A percentile compares a stretch with the other conserved stretches of the same genome.
Evolutionary conservation across 2,888 invertebrate genomes (phyloP).

Genomic region (Andricus quercusramuli): DNA sequence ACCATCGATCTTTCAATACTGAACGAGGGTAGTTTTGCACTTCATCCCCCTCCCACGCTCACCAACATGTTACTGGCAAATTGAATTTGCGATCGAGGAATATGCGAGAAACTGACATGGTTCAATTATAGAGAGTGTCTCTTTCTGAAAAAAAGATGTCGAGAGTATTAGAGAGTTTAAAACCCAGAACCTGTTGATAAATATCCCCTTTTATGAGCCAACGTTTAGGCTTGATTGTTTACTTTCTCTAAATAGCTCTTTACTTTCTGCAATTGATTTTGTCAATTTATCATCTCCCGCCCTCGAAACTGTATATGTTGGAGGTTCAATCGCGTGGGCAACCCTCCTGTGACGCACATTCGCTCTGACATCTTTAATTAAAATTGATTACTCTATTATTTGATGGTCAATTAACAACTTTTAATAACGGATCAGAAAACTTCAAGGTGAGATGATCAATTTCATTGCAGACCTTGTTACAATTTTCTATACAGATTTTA

Average conservation of each 20-base stretch:
- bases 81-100: not conserved
- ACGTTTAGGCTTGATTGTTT: not conserved
- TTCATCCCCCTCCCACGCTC: not conserved
- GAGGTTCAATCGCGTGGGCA: slow-evolving; percentile 11
- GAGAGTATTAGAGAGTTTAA: not conserved
- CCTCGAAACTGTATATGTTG: not conserved
- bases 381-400: slow-evolving; percentile 23
- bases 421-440: not conserved
- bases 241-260: not conserved
- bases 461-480: not conserved
- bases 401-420: slow-evolving; percentile 10
- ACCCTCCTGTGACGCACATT: slow-evolving; percentile 7
- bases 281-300: not conserved
- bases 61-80: not conserved
- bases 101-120: not conserved
- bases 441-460: slow-evolving; percentile 1
- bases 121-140: not conserved
- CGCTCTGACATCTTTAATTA: slow-evolving; percentile 15
- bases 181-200: not conserved
- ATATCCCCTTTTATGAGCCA: not conserved
- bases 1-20: not conserved
- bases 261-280: not conserved
- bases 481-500: not conserved
- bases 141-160: not conserved
- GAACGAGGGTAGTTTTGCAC: not conserved